A percentile compares a stretch with the other conserved stretches of the same genome.
These are phyloP conservation scores for Poeciliopsis occidentalis DNA, from an alignment of 2,113 vertebrate species.

Conservation along the genomic window DNA sequence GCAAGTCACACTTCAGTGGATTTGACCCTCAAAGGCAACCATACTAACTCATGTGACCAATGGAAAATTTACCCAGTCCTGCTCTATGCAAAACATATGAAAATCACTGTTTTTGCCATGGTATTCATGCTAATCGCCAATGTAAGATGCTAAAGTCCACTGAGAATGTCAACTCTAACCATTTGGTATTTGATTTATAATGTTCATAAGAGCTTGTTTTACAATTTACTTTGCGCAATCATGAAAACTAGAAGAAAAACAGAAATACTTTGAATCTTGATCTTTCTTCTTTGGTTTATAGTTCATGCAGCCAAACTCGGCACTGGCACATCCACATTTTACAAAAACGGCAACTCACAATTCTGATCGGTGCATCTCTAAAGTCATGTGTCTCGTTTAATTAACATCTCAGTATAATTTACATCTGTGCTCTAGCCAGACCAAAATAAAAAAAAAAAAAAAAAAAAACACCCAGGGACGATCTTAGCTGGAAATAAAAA, in stretches of 20 bases:
- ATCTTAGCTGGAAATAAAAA: too few relatives aligned
- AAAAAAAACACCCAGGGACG: neutral
- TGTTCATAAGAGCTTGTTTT: too few relatives aligned
- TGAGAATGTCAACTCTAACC: too few relatives aligned
- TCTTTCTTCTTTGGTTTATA: neutral
- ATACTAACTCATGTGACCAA: neutral
- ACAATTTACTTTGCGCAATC: too few relatives aligned
- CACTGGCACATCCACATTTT: neutral
- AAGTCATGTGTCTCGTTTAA: neutral
- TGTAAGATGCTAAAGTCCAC: too few relatives aligned
- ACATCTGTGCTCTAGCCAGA: neutral
- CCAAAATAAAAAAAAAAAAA: slow-evolving; percentile 3
- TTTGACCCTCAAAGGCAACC: neutral
- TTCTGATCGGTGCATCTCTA: neutral
- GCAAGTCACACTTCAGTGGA: too few relatives aligned
- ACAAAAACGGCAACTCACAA: neutral
- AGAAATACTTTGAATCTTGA: too few relatives aligned
- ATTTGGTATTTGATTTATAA: too few relatives aligned
- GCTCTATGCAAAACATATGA: neutral
- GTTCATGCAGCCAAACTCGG: neutral
- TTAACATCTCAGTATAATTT: neutral
- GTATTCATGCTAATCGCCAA: too few relatives aligned
- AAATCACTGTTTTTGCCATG: too few relatives aligned
- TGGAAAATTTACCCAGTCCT: neutral
- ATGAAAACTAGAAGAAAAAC: too few relatives aligned